These are phyloP conservation scores for Calyptomena viridis DNA, from an alignment of 2,113 vertebrate genomes.

Conservation along the genomic window DNA sequence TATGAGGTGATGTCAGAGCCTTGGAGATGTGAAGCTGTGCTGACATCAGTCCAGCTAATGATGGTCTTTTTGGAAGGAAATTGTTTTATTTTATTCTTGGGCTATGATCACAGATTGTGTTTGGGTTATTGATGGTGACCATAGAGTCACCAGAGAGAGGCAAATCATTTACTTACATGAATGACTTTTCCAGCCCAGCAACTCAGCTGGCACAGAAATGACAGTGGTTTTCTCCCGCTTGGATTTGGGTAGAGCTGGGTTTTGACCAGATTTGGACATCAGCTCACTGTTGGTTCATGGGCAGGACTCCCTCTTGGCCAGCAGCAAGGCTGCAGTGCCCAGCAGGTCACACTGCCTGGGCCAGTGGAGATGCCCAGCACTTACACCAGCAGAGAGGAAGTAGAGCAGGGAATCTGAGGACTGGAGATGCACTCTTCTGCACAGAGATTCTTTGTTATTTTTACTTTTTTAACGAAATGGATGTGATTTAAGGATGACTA, in stretches of 20 bases:
- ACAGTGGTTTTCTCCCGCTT: background rate
- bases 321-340: background rate
- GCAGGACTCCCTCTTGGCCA: background rate
- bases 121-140: background rate
- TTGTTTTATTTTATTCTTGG: background rate
- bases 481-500: background rate
- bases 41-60: slow-evolving; percentile 13
- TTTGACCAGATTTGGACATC: background rate
- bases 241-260: background rate
- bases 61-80: slow-evolving; percentile 1
- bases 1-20: background rate
- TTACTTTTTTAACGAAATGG: background rate
- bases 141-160: background rate
- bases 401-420: background rate
- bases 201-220: background rate
- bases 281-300: background rate
- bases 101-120: background rate
- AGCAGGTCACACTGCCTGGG: background rate
- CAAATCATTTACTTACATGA: background rate
- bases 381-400: background rate
- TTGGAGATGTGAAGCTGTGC: background rate
- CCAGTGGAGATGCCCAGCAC: background rate
- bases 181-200: background rate
- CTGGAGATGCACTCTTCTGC: background rate
- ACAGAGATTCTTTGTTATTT: background rate